phyloP scores from a whole-genome alignment of 2,113 vertebrate species.

The Astur gentilis region DNA sequence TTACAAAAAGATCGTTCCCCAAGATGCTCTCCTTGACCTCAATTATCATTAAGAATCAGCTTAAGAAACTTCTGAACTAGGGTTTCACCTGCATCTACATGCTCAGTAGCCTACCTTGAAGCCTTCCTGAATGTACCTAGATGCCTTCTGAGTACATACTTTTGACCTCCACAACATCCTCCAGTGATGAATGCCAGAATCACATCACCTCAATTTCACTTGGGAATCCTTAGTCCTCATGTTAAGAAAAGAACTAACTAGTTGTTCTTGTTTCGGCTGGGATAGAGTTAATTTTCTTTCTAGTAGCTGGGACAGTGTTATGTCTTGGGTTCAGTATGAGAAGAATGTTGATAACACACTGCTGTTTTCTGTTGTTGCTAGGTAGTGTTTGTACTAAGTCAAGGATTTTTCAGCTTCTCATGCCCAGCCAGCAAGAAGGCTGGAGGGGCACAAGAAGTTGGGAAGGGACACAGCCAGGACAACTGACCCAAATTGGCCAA shows the following conservation, averaged over 20 bases:
- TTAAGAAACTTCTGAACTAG: neutral
- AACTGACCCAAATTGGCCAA: no score
- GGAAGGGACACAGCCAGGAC: no score
- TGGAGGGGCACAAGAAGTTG: no score
- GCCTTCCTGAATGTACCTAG: neutral
- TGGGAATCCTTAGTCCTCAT: rapidly evolving
- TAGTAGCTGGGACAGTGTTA: no score
- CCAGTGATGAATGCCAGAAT: neutral
- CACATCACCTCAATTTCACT: neutral
- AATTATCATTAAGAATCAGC: neutral
- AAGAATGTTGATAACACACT: no score
- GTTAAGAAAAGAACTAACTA: neutral
- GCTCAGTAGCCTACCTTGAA: neutral
- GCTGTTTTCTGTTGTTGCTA: no score
- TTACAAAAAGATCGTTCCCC: neutral
- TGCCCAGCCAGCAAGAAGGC: no score
- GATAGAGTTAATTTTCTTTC: no score
- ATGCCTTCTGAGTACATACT: neutral
- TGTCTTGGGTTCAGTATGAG: no score
- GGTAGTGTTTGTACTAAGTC: no score
- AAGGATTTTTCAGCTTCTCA: no score
- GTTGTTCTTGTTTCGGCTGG: no score
- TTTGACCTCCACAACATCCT: neutral
- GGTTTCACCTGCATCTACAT: neutral
- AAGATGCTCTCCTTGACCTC: neutral